Conservation (phyloP, 2,113 vertebrate species). For the Mirounga angustirostris region DNA sequence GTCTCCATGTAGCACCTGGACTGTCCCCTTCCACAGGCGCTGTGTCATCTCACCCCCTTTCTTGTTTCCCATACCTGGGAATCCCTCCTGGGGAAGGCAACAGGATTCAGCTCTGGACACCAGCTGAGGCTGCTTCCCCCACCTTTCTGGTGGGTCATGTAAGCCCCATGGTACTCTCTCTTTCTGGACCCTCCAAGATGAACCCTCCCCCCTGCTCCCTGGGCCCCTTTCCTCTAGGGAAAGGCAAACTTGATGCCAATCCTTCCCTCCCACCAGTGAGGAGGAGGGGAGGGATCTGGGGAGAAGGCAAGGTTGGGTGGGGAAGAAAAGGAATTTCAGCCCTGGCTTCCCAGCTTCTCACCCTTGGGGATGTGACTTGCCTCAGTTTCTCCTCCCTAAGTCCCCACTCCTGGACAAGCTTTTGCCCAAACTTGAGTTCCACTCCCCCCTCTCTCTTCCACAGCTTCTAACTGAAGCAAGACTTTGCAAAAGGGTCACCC, state of each 20-base stretch:
- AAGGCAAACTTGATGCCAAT: constrained; percentile 68
- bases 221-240: background rate
- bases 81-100: background rate
- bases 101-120: background rate
- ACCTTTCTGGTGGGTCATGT: rapidly evolving
- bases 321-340: background rate
- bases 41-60: background rate
- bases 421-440: constrained; percentile 48
- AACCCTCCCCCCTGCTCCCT: rapidly evolving
- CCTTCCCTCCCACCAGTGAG: constrained; percentile 12
- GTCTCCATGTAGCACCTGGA: rapidly evolving
- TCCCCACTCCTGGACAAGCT: background rate
- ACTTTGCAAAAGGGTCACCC: constrained; percentile 70
- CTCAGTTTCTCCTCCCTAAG: constrained; percentile 33
- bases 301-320: background rate
- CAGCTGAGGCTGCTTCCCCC: rapidly evolving
- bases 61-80: background rate
- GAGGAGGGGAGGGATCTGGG: background rate
- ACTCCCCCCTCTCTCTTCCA: background rate
- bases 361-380: background rate
- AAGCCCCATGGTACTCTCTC: background rate
- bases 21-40: background rate
- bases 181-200: background rate
- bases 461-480: constrained; percentile 5
- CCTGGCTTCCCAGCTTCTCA: background rate